Conservation (phyloP, 2,888 invertebrate species). For the Polietes domitor region DNA sequence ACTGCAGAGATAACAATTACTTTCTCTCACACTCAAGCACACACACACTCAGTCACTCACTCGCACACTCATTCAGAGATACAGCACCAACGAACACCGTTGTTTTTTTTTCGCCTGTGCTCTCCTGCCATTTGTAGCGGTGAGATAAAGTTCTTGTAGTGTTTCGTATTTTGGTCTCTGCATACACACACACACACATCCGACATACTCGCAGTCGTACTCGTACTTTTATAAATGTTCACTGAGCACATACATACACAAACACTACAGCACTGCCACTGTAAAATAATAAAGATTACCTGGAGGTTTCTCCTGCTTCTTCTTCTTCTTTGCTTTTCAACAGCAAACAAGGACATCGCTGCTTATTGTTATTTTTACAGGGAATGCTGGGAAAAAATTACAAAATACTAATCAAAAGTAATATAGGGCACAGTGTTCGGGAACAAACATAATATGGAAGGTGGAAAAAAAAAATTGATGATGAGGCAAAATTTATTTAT, state of each 20-base stretch:
- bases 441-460: not conserved
- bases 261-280: not conserved
- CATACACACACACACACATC: no score
- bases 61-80: no score
- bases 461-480: no score
- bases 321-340: not conserved
- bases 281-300: conserved; percentile 1
- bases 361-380: not conserved
- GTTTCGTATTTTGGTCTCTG: no score
- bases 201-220: no score
- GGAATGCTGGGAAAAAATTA: not conserved
- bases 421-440: not conserved
- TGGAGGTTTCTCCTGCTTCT: not conserved
- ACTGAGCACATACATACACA: not conserved
- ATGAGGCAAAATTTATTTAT: no score
- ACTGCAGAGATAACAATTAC: not conserved
- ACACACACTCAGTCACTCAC: not conserved
- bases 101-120: no score
- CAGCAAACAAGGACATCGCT: not conserved
- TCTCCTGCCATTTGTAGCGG: not conserved
- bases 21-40: not conserved
- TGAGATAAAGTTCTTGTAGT: not conserved
- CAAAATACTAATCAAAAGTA: not conserved
- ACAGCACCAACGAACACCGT: no score
- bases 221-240: no score